phyloP scores from a whole-genome alignment of 2,888 invertebrate genomes.

The Chesias legatella region DNA sequence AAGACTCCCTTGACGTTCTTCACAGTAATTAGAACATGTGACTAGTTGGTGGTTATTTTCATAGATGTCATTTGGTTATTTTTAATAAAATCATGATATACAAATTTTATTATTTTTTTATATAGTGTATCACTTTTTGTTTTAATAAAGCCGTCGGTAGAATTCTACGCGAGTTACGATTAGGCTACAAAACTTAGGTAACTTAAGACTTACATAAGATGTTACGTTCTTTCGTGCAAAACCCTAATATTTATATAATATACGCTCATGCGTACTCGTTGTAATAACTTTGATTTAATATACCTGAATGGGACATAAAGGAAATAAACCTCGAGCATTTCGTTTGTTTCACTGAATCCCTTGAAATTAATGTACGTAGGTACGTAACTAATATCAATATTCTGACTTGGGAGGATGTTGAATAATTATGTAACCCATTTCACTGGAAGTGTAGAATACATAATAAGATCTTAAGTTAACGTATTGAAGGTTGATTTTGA shows the following conservation, averaged over 20 bases:
- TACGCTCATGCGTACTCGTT: background rate
- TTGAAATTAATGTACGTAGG: slow-evolving; percentile 8
- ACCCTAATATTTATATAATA: slow-evolving; percentile 1
- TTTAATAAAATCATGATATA: no score
- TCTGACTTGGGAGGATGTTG: slow-evolving; percentile 1
- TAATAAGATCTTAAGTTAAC: no score
- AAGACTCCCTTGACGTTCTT: no score
- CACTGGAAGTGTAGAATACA: no score
- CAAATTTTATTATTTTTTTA: no score
- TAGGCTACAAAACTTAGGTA: no score
- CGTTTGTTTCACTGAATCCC: slow-evolving; percentile 12
- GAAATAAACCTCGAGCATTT: slow-evolving; percentile 18
- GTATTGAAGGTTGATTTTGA: no score
- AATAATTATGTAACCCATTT: background rate
- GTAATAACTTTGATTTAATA: slow-evolving; percentile 21
- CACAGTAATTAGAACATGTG: no score
- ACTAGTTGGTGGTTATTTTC: no score
- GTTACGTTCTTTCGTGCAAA: background rate
- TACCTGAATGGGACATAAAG: slow-evolving; percentile 13
- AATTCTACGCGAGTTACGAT: no score
- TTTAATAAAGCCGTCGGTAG: no score
- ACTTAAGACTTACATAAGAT: background rate
- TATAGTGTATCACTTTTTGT: slow-evolving; percentile 1
- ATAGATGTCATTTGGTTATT: no score
- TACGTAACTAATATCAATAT: slow-evolving; percentile 3